phyloP scores from a whole-genome alignment of 2,888 invertebrate species.

The Frankliniella intonsa region DNA sequence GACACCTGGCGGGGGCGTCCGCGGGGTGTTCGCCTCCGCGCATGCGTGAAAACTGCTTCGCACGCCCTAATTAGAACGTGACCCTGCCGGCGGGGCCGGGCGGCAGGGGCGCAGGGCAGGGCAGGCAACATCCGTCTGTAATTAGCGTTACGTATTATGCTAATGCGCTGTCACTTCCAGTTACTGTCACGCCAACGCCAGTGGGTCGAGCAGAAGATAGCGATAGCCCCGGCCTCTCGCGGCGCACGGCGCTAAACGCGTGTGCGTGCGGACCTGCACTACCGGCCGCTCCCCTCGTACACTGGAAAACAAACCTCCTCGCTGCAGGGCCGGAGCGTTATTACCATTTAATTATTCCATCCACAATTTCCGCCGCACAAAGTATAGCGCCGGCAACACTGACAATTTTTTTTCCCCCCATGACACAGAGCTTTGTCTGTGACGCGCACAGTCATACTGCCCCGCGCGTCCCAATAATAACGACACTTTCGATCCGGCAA shows the following conservation, averaged over 20 bases:
- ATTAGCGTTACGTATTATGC: conserved; percentile 22
- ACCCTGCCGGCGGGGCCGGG: background rate
- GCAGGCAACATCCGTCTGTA: background rate
- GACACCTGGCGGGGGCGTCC: background rate
- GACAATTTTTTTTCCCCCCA: too few relatives aligned
- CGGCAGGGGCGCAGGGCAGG: background rate
- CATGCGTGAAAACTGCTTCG: conserved; percentile 24
- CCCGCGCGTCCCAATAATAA: too few relatives aligned
- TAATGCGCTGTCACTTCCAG: conserved; percentile 16
- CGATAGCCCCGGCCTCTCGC: background rate
- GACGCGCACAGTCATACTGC: too few relatives aligned
- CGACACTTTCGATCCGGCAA: too few relatives aligned
- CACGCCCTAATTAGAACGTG: conserved; percentile 21
- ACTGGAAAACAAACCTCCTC: too few relatives aligned
- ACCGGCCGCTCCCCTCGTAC: too few relatives aligned
- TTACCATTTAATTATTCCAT: too few relatives aligned
- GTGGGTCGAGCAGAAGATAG: background rate
- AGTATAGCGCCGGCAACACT: too few relatives aligned
- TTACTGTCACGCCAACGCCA: conserved; percentile 21
- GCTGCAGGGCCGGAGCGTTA: too few relatives aligned
- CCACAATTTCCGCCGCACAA: too few relatives aligned
- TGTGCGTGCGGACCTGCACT: background rate
- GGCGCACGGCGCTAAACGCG: background rate
- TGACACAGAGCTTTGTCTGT: too few relatives aligned
- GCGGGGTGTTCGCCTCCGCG: background rate